Conservation (phyloP, 2,113 vertebrate species). For the Cyphomyrus plagiostoma region DNA sequence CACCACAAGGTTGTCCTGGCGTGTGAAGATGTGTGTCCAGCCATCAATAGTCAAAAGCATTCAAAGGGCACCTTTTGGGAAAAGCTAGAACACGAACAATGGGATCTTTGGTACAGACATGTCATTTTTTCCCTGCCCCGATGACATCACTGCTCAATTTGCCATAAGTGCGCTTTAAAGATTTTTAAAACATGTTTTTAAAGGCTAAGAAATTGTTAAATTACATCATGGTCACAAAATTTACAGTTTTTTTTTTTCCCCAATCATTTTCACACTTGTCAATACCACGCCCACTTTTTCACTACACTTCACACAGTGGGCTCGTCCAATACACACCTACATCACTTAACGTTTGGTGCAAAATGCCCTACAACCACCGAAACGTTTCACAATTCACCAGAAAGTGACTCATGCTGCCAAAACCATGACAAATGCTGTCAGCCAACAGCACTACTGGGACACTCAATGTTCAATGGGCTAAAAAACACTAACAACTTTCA, state of each 20-base stretch:
- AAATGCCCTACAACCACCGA: too few relatives aligned
- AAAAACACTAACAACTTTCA: too few relatives aligned
- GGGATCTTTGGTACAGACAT: neutral
- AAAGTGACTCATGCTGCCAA: too few relatives aligned
- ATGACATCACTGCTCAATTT: neutral
- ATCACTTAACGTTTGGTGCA: too few relatives aligned
- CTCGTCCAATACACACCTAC: too few relatives aligned
- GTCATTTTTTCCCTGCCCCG: neutral
- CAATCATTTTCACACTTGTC: too few relatives aligned
- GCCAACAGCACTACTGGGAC: too few relatives aligned
- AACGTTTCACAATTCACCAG: too few relatives aligned
- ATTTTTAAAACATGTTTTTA: neutral
- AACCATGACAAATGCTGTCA: too few relatives aligned
- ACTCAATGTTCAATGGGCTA: too few relatives aligned
- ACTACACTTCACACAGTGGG: too few relatives aligned
- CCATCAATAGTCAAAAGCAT: neutral
- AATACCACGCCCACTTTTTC: too few relatives aligned
- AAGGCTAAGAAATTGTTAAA: neutral
- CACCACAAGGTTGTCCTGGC: neutral
- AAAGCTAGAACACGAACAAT: neutral
- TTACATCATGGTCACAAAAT: neutral
- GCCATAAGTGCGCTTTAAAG: neutral
- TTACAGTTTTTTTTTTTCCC: neutral
- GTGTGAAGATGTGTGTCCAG: neutral
- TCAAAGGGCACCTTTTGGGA: neutral